A percentile compares a stretch with the other conserved stretches of the same genome.
These are phyloP conservation scores for Callipepla californica DNA, from an alignment of 2,113 vertebrate species.

Conservation along the genomic window DNA sequence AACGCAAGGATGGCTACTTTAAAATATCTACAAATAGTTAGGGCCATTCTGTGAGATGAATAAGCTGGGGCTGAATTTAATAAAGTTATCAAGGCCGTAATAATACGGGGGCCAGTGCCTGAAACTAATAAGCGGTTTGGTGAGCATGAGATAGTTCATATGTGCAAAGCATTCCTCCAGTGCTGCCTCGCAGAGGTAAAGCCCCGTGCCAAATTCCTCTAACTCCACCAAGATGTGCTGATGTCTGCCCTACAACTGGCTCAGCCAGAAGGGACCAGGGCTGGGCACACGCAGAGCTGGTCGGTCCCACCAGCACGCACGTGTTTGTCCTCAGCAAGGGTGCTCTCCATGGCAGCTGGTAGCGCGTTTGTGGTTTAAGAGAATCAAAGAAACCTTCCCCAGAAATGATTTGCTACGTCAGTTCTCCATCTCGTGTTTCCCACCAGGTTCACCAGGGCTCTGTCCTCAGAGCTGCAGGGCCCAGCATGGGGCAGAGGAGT, in stretches of 20 bases:
- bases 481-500: not conserved
- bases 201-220: slow-evolving; percentile 38
- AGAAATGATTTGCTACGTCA: not conserved
- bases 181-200: slow-evolving; percentile 50
- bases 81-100: slow-evolving; percentile 79
- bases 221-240: slow-evolving; percentile 60
- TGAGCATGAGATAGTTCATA: slow-evolving; percentile 76
- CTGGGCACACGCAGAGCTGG: not conserved
- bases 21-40: slow-evolving; percentile 78
- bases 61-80: slow-evolving; percentile 75
- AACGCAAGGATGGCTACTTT: slow-evolving; percentile 77
- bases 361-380: slow-evolving; percentile 7
- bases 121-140: slow-evolving; percentile 76
- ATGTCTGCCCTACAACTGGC: not conserved
- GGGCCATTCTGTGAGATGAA: slow-evolving; percentile 60
- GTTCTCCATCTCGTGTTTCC: not conserved
- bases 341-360: not conserved
- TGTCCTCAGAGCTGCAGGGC: not conserved
- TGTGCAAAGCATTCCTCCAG: slow-evolving; percentile 69
- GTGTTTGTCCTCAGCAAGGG: not conserved
- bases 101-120: slow-evolving; percentile 70
- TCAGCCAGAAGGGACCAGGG: not conserved
- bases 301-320: not conserved
- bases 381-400: not conserved
- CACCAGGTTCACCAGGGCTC: not conserved